Evolutionary conservation across 2,113 vertebrate genomes (phyloP).

Genomic region (Pitta sordida): DNA sequence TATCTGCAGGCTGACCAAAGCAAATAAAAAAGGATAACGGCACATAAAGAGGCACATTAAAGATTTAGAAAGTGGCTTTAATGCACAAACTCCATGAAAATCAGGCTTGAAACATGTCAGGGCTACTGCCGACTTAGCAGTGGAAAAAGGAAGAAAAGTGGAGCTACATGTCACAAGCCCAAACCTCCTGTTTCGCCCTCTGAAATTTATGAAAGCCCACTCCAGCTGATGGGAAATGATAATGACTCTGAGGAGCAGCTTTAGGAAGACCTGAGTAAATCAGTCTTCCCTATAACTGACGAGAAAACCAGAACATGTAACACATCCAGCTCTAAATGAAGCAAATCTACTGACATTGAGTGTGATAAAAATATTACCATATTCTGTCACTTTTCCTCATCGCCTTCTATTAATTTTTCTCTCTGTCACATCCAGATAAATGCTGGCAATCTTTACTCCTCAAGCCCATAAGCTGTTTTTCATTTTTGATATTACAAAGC

Average conservation of each 20-base stretch:
- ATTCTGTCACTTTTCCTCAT: background rate
- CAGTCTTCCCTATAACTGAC: background rate
- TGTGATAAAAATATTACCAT: constrained; percentile 11
- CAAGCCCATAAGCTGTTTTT: background rate
- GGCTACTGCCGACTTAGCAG: background rate
- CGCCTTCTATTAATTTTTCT: constrained; percentile 39
- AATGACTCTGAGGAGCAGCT: background rate
- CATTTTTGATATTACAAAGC: constrained; percentile 8
- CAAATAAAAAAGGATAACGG: background rate
- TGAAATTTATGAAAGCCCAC: background rate
- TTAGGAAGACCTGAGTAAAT: background rate
- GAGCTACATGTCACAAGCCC: background rate
- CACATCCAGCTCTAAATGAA: background rate
- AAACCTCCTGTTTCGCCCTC: background rate
- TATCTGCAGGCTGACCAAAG: background rate
- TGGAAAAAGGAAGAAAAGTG: background rate
- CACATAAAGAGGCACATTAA: background rate
- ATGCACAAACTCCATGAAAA: background rate
- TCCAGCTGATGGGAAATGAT: background rate
- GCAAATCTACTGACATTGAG: constrained; percentile 1
- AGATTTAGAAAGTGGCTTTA: background rate
- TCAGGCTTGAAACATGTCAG: background rate
- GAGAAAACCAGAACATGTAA: background rate
- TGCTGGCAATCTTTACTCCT: constrained; percentile 14
- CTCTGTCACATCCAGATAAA: constrained; percentile 51